Evolutionary conservation across 1,140 invertebrate species (phyloP).

Genomic region (Drosophila asahinai): DNA sequence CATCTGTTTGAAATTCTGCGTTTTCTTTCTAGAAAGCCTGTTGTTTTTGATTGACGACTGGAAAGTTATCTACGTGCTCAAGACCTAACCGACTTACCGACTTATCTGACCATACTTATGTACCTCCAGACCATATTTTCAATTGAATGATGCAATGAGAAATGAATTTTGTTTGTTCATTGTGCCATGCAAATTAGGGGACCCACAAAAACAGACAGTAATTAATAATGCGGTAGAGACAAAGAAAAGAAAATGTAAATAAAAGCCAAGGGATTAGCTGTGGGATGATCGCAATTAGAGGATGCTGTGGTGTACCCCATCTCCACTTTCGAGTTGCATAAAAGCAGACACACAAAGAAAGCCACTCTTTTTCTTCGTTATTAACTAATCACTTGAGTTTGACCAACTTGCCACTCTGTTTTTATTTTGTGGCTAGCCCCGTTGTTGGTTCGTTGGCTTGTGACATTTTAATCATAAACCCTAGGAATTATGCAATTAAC

Average conservation of each 20-base stretch:
- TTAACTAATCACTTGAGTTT: conserved; percentile 67
- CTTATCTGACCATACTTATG: neutral
- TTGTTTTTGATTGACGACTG: neutral
- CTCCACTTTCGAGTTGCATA: conserved; percentile 39
- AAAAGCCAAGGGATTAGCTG: conserved; percentile 28
- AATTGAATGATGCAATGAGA: conserved; percentile 47
- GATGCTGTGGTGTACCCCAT: conserved; percentile 18
- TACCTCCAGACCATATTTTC: conserved; percentile 16
- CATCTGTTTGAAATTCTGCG: neutral
- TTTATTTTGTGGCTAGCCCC: conserved; percentile 40
- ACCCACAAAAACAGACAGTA: conserved; percentile 24
- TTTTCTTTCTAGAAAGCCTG: neutral
- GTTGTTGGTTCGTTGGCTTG: conserved; percentile 62
- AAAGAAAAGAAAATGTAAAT: conserved; percentile 30
- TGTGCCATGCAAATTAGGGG: conserved; percentile 42
- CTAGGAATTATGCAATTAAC: conserved; percentile 70
- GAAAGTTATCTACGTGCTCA: neutral
- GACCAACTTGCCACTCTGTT: conserved; percentile 43
- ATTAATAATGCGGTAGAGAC: conserved; percentile 33
- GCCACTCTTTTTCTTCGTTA: conserved; percentile 27
- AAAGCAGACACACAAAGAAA: conserved; percentile 42
- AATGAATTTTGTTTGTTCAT: conserved; percentile 30
- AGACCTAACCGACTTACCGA: neutral
- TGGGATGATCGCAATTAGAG: conserved; percentile 47
- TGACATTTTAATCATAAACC: conserved; percentile 74